Conservation (phyloP, 1,140 invertebrate genomes). For the Scylla paramamosain region DNA sequence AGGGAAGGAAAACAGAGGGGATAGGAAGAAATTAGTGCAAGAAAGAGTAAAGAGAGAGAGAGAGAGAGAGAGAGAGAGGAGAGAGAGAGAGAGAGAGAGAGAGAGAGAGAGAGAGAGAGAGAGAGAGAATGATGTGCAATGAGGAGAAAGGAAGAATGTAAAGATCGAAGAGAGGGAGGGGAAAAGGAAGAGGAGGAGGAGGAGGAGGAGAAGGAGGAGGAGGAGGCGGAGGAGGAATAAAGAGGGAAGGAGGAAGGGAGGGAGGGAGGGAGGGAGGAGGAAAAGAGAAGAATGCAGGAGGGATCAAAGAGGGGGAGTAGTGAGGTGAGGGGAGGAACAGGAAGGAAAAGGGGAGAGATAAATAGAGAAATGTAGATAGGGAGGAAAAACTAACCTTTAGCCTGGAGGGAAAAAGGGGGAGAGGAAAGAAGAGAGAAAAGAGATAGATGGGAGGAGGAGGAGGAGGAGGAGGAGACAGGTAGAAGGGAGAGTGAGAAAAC, state of each 20-base stretch:
- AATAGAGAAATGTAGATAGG: not conserved
- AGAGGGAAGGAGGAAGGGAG: not conserved
- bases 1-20: not conserved
- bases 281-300: not conserved
- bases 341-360: not conserved
- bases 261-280: not conserved
- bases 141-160: not conserved
- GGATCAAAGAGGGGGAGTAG: not conserved
- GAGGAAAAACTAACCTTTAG: not conserved
- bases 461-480: not conserved
- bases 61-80: conserved; percentile 43
- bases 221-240: not conserved
- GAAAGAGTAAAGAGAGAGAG: not conserved
- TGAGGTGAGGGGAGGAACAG: not conserved
- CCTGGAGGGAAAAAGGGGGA: not conserved
- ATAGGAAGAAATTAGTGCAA: not conserved
- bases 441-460: not conserved
- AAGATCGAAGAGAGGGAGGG: not conserved
- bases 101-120: not conserved
- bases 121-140: not conserved
- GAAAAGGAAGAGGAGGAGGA: not conserved
- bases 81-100: not conserved
- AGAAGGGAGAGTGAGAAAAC: not conserved
- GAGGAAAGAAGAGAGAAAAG: not conserved
- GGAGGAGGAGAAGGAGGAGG: not conserved